Percentiles rank a stretch among this genome's conserved stretches.
Conservation (phyloP, 2,113 vertebrate genomes). For the Psettodes erumei region DNA sequence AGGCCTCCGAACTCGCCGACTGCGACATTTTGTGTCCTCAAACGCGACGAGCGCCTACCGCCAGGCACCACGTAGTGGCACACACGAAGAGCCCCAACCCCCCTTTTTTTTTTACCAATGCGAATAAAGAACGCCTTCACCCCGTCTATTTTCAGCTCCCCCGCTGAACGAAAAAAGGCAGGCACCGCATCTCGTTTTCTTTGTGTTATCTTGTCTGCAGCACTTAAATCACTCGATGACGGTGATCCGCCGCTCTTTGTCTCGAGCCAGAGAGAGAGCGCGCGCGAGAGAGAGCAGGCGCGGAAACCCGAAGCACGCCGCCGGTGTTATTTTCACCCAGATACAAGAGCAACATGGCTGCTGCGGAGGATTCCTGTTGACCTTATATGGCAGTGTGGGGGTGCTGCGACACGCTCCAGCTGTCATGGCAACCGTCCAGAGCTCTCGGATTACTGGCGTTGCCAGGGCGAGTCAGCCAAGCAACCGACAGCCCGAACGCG, state of each 20-base stretch:
- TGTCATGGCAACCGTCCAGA: conserved; percentile 73
- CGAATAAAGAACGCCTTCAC: neutral
- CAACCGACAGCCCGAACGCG: conserved; percentile 26
- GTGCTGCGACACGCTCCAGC: conserved; percentile 59
- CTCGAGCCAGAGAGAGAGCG: neutral
- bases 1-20: conserved; percentile 53
- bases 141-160: conserved; percentile 13
- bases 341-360: conserved; percentile 43
- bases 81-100: neutral
- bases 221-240: conserved; percentile 5
- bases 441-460: conserved; percentile 67
- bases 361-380: conserved; percentile 65
- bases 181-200: conserved; percentile 32
- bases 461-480: conserved; percentile 53
- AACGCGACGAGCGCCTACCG: too few relatives aligned
- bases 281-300: conserved; percentile 6
- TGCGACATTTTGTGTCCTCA: neutral
- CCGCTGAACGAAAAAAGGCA: conserved; percentile 19
- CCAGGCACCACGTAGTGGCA: neutral
- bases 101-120: neutral
- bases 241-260: conserved; percentile 8
- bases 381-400: conserved; percentile 80
- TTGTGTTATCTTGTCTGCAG: conserved; percentile 43
- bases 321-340: conserved; percentile 42
- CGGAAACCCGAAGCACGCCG: conserved; percentile 37